These are phyloP conservation scores for Orcinus orca DNA, from an alignment of 2,113 vertebrate genomes.

Conservation along the genomic window DNA sequence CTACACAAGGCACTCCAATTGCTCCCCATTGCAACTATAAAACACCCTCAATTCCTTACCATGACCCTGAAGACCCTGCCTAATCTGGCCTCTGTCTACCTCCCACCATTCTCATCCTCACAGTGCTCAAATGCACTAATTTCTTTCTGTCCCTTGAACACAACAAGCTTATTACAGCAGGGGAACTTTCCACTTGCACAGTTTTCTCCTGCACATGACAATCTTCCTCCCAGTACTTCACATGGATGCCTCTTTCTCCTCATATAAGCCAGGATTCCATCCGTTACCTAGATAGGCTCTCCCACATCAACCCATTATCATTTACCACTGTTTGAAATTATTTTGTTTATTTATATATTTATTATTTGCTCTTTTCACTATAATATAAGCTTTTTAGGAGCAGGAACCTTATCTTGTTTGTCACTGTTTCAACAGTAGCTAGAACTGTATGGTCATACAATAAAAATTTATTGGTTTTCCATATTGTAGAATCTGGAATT, in stretches of 20 bases:
- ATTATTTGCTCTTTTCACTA: not conserved
- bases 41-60: not conserved
- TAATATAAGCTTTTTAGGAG: not conserved
- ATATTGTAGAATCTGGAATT: constrained; percentile 3
- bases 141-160: not conserved
- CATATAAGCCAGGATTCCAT: not conserved
- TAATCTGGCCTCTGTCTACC: too few species aligned
- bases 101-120: not conserved
- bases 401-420: not conserved
- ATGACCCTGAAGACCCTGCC: not conserved
- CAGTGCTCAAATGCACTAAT: not conserved
- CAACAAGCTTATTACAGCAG: not conserved
- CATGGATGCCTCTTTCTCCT: not conserved
- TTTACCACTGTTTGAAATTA: constrained; percentile 16
- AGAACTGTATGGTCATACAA: not conserved
- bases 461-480: not conserved
- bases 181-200: not conserved
- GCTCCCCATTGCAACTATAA: not conserved
- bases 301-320: not conserved
- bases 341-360: not conserved
- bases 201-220: not conserved
- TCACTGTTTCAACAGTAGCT: not conserved
- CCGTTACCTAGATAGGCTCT: not conserved
- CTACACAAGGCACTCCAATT: not conserved
- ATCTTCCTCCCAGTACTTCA: not conserved